phyloP scores from a whole-genome alignment of 2,888 invertebrate species.

The Heliothis peltigera region DNA sequence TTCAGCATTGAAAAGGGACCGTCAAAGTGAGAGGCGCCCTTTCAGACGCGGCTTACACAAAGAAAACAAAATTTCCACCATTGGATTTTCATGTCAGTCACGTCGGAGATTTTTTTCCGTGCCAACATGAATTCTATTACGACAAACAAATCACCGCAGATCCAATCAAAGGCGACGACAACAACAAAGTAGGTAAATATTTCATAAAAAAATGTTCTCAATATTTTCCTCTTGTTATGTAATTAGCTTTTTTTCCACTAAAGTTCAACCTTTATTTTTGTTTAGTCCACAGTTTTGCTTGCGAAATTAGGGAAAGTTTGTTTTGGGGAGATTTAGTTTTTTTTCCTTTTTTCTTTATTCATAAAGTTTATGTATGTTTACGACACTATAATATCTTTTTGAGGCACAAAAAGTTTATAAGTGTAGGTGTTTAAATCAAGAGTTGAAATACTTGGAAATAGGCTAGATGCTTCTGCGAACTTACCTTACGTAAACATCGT shows the following conservation, averaged over 20 bases:
- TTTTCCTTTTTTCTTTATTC: constrained; percentile 16
- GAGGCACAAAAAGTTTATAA: background rate
- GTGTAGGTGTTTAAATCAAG: background rate
- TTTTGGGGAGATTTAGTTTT: constrained; percentile 21
- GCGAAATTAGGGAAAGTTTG: constrained; percentile 22
- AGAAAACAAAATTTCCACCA: constrained; percentile 77
- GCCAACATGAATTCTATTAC: constrained; percentile 77
- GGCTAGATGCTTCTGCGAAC: constrained; percentile 1
- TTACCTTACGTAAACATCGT: constrained; percentile 22
- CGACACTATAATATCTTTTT: constrained; percentile 22
- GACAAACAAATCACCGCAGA: constrained; percentile 80
- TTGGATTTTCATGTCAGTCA: constrained; percentile 83
- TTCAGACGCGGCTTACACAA: constrained; percentile 75
- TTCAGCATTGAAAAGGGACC: constrained; percentile 68
- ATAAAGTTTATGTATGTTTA: constrained; percentile 28
- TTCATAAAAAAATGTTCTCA: constrained; percentile 60
- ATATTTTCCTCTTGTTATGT: constrained; percentile 26
- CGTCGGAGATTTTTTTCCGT: constrained; percentile 75
- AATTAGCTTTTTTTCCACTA: constrained; percentile 42
- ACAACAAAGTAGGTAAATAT: constrained; percentile 57
- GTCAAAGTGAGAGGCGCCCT: constrained; percentile 69
- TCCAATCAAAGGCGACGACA: constrained; percentile 77
- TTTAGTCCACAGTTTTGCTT: constrained; percentile 33
- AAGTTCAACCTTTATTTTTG: constrained; percentile 28
- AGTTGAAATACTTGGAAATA: constrained; percentile 22